phyloP scores from a whole-genome alignment of 2,888 invertebrate genomes.

The Sabellastarte sp. region DNA sequence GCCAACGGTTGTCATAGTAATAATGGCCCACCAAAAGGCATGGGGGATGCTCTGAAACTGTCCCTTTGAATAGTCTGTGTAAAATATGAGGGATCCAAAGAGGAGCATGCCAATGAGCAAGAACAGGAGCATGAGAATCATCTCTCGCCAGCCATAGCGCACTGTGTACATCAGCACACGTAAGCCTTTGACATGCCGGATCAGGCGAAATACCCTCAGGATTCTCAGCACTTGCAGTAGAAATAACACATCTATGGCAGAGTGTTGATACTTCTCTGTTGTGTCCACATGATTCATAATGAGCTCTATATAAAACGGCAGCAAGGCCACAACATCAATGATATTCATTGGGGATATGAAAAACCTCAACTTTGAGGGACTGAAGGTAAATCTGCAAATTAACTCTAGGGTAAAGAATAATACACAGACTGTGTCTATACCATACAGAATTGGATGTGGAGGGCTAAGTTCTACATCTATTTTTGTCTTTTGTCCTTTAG shows the following conservation, averaged over 20 bases:
- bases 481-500: no score
- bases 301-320: neutral
- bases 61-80: no score
- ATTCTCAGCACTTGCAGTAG: neutral
- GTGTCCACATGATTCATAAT: neutral
- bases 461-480: neutral
- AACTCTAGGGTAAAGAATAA: slow-evolving; percentile 2
- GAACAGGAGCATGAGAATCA: no score
- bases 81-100: no score
- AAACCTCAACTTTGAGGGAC: neutral
- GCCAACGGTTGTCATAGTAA: no score
- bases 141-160: no score
- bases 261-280: neutral
- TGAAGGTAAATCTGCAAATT: neutral
- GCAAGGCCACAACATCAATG: neutral
- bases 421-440: neutral
- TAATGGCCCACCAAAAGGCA: no score
- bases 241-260: neutral
- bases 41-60: no score
- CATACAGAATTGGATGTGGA: slow-evolving; percentile 1
- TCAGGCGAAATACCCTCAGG: no score
- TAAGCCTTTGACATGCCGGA: no score
- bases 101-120: no score
- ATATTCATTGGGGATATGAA: neutral
- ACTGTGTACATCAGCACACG: no score